Base-by-base conservation (phyloP, 2,797 vertebrate species). In the Catostomus latipinnis region DNA sequence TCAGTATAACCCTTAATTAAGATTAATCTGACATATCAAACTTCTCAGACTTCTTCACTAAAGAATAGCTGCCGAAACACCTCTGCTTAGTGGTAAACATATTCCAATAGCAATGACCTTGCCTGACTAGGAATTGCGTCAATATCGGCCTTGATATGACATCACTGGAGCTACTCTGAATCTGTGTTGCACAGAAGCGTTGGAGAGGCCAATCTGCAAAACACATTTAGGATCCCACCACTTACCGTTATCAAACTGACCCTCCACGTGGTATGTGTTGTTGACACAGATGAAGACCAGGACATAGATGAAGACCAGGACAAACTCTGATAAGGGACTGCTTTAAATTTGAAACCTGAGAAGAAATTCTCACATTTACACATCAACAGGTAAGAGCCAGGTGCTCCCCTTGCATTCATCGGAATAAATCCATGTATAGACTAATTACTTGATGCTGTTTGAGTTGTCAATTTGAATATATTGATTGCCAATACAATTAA, bases 241-340 rank as follows among this genome's bases (percentile, higher is more conserved):
- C 81, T 82, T 62, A 85, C 75, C 53, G 74, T 88, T 89, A 85
- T 91, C 89, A 84, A 1, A 80, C 67, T 91, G 93, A 94, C 91
- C 91, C 87, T 92, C 92, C 91, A 94, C 93, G 89, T 94, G 90
- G 91, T 92, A 85, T 83, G 63, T 94, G 85, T 94, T 94, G 85
- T 94, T 94, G 93, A 94, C 91, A 91, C 86, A 92, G 87, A 34
- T 34, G 34, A 85, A 81, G 81, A 88, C 88, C 85, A 82, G 84
- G 87, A 75, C 88, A 75, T 34, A 34, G 22, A 85, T 90, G 88
- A 85, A 81, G 81, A 88, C 88, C 85, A 82, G 84, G 87, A 75
- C 88, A 75, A 88, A 74, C 48, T 0, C 89, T 91, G 94, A 94
- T 94, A 95, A 93, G 90, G 81, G 67, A 73, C n/a, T 14, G 84